A percentile compares a stretch with the other conserved stretches of the same genome.
Evolutionary conservation across 2,888 invertebrate species (phyloP).

Genomic region (Thereva nobilitata): DNA sequence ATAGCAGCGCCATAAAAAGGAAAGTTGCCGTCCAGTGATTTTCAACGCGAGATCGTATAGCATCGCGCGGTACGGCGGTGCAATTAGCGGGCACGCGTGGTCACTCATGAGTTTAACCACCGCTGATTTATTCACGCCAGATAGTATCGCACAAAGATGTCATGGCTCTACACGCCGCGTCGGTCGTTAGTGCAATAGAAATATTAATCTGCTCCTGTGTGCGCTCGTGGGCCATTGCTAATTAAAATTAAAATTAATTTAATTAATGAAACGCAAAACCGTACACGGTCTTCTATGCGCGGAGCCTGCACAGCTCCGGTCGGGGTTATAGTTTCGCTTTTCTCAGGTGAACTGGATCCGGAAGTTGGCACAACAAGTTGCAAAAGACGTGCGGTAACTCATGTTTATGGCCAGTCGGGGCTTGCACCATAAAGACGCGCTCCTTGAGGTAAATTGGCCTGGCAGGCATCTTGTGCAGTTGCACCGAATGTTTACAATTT

Average conservation of each 20-base stretch:
- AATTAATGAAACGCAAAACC: slow-evolving; percentile 25
- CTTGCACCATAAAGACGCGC: slow-evolving; percentile 30
- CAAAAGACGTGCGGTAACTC: slow-evolving; percentile 32
- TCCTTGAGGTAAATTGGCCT: slow-evolving; percentile 5
- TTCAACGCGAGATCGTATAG: too few relatives aligned
- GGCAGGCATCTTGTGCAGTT: slow-evolving; percentile 20
- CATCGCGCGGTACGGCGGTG: too few relatives aligned
- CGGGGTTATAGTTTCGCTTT: slow-evolving; percentile 22
- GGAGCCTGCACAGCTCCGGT: neutral
- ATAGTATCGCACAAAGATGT: slow-evolving; percentile 18
- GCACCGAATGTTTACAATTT: slow-evolving; percentile 33
- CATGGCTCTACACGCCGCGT: slow-evolving; percentile 1
- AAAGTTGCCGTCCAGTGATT: too few relatives aligned
- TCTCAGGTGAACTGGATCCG: slow-evolving; percentile 23
- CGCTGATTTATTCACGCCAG: slow-evolving; percentile 30
- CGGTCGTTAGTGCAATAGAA: neutral
- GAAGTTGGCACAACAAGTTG: slow-evolving; percentile 31
- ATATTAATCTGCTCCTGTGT: slow-evolving; percentile 18
- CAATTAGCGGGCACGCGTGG: neutral
- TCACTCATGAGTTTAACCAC: slow-evolving; percentile 22
- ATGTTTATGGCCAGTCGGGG: slow-evolving; percentile 28
- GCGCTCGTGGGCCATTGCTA: slow-evolving; percentile 16
- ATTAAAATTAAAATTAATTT: slow-evolving; percentile 26
- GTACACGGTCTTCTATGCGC: slow-evolving; percentile 2
- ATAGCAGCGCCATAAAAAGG: too few relatives aligned